phyloP scores from a whole-genome alignment of 2,888 invertebrate species.

The Allygus modestus region DNA sequence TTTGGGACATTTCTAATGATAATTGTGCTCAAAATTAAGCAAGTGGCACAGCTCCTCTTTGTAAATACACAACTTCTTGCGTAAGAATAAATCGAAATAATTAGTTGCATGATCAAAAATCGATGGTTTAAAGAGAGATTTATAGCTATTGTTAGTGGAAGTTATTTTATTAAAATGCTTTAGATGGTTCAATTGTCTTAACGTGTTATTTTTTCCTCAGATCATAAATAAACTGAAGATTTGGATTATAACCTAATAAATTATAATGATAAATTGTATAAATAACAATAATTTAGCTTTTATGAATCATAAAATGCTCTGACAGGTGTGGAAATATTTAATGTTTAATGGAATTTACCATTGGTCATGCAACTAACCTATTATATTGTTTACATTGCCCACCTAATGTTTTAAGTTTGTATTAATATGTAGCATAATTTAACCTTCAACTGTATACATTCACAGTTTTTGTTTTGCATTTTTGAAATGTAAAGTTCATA shows the following conservation, averaged over 20 bases:
- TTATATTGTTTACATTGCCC: neutral
- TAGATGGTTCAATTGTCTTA: no score
- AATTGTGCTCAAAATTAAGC: slow-evolving; percentile 1
- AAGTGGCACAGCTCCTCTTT: neutral
- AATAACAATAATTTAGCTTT: no score
- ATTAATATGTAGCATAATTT: neutral
- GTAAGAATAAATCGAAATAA: neutral
- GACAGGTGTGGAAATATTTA: no score
- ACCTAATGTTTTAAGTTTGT: neutral
- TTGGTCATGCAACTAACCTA: slow-evolving; percentile 7
- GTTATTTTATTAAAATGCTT: no score
- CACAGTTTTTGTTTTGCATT: neutral
- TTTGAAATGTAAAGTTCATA: neutral
- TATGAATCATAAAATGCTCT: no score
- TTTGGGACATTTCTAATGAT: neutral
- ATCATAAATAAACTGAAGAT: no score
- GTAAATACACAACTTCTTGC: slow-evolving; percentile 23
- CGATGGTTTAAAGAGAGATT: neutral
- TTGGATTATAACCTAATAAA: no score
- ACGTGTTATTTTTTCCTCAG: no score
- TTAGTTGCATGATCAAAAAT: slow-evolving; percentile 9
- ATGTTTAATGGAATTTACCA: no score
- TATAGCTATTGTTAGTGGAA: no score
- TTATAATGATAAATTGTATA: no score
- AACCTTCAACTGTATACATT: neutral